Evolutionary conservation across 2,113 vertebrate species (phyloP).

Genomic region (Indicator maculatus): DNA sequence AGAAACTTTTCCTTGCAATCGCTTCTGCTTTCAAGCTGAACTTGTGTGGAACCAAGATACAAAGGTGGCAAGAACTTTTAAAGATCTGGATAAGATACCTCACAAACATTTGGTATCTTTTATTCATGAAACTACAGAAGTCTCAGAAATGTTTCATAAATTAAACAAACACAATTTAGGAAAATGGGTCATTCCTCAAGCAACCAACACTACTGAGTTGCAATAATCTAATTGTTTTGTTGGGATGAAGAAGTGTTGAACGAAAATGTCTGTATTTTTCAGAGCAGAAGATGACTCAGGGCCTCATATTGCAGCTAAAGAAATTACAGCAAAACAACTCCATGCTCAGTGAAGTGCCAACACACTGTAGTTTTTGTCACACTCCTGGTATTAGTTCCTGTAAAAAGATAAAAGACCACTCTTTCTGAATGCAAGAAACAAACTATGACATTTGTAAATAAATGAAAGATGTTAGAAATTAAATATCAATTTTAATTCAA

Average conservation of each 20-base stretch:
- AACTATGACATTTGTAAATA: not conserved
- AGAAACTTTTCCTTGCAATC: not conserved
- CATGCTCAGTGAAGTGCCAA: not conserved
- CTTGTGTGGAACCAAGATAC: not conserved
- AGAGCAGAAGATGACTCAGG: not conserved
- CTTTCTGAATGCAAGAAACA: not conserved
- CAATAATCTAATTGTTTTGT: not conserved
- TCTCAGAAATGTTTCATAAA: not conserved
- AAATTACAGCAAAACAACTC: not conserved
- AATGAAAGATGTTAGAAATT: not conserved
- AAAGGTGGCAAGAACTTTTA: not conserved
- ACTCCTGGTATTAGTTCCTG: not conserved
- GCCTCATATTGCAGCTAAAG: not conserved
- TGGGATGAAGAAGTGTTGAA: not conserved
- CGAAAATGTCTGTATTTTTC: not conserved
- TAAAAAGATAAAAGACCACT: not conserved
- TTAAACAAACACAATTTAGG: not conserved
- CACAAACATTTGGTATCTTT: rapidly evolving
- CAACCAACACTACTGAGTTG: not conserved
- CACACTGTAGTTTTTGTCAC: not conserved
- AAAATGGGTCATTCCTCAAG: not conserved
- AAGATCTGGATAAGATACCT: not conserved
- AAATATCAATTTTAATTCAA: not conserved
- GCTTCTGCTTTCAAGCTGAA: not conserved
- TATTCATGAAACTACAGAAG: not conserved